phyloP scores from a whole-genome alignment of 2,888 invertebrate genomes.

The Melieria omissa region DNA sequence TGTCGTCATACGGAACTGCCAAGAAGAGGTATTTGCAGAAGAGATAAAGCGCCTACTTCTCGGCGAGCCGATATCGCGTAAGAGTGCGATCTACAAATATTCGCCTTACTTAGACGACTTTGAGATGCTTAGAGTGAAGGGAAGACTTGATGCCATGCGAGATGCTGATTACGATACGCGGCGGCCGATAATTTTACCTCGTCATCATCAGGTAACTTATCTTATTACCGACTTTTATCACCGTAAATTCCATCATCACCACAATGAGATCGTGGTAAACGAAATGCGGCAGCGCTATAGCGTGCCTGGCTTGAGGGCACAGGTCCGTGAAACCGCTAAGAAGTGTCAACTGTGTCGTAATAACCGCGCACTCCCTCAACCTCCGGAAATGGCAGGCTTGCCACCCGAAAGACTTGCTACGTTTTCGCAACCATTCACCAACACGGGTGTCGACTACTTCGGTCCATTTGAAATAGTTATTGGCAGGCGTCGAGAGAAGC shows the following conservation, averaged over 20 bases:
- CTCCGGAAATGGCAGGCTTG: constrained; percentile 25
- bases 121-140: no score
- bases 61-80: no score
- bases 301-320: not conserved
- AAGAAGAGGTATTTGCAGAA: not conserved
- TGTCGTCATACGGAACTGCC: constrained; percentile 6
- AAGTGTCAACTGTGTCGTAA: constrained; percentile 3
- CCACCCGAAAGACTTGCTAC: no score
- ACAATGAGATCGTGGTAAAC: constrained; percentile 8
- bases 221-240: constrained; percentile 8
- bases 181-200: no score
- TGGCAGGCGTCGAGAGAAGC: constrained; percentile 41
- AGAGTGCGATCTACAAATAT: no score
- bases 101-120: no score
- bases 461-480: constrained; percentile 40
- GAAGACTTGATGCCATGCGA: no score
- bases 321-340: not conserved
- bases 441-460: constrained; percentile 44
- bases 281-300: constrained; percentile 10
- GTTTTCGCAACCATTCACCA: no score
- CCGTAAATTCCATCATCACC: constrained; percentile 5
- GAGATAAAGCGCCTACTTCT: no score
- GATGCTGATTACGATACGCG: no score
- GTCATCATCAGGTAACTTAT: constrained; percentile 7
- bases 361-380: constrained; percentile 6